A percentile compares a stretch with the other conserved stretches of the same genome.
These are phyloP conservation scores for Trachurus trachurus DNA, from an alignment of 2,797 vertebrate genomes.

Conservation along the genomic window DNA sequence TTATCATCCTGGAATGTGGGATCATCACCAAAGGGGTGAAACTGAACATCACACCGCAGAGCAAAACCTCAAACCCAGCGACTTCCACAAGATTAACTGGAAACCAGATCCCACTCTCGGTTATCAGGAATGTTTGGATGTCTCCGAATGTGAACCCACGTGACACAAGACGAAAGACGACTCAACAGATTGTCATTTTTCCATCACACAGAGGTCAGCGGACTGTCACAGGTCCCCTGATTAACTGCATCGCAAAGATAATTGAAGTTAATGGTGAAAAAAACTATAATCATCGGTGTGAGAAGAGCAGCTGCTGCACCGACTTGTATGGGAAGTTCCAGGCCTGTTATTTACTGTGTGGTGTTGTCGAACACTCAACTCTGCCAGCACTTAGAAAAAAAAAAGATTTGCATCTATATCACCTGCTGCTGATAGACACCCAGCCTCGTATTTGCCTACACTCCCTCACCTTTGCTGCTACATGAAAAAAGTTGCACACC, in stretches of 20 bases:
- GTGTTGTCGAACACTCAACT: neutral
- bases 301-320: neutral
- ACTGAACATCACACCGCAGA: slow-evolving; percentile 3
- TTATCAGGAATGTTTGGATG: neutral
- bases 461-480: neutral
- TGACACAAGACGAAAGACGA: neutral
- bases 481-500: neutral
- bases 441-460: neutral
- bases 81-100: neutral
- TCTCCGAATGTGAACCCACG: neutral
- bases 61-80: neutral
- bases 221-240: neutral
- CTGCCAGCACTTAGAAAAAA: slow-evolving; percentile 7
- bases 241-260: neutral
- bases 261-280: neutral
- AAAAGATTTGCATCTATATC: neutral
- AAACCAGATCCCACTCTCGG: neutral
- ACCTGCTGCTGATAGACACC: neutral
- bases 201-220: neutral
- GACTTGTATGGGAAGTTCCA: neutral
- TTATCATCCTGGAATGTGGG: slow-evolving; percentile 7
- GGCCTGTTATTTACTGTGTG: neutral
- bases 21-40: slow-evolving; percentile 21
- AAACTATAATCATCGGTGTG: neutral
- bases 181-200: neutral